Percentiles rank a stretch among this genome's conserved stretches.
phyloP scores from a whole-genome alignment of 2,888 invertebrate genomes.

The Drosophila kanekoi region DNA sequence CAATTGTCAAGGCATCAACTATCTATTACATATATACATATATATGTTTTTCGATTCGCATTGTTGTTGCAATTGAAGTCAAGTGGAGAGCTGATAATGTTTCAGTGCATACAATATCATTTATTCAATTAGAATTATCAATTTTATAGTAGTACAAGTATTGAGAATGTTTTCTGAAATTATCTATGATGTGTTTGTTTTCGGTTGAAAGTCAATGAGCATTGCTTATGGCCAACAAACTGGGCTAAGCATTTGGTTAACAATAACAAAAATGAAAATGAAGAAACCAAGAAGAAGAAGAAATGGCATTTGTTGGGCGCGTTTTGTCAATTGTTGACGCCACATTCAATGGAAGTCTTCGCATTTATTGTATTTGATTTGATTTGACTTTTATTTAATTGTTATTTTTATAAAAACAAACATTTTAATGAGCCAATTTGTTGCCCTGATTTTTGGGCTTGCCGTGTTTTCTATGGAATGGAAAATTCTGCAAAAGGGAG shows the following conservation, averaged over 20 bases:
- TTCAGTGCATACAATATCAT: slow-evolving; percentile 43
- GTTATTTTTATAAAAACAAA: slow-evolving; percentile 30
- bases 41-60: slow-evolving; percentile 9
- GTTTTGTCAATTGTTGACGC: slow-evolving; percentile 53
- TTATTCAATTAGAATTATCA: slow-evolving; percentile 52
- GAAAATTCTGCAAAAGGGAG: slow-evolving; percentile 51
- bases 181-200: slow-evolving; percentile 39
- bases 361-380: slow-evolving; percentile 44
- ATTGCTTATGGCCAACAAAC: slow-evolving; percentile 30
- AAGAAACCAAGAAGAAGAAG: slow-evolving; percentile 19
- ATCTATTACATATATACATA: not conserved
- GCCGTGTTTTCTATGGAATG: slow-evolving; percentile 52
- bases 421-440: slow-evolving; percentile 59
- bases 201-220: slow-evolving; percentile 17
- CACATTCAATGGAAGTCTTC: slow-evolving; percentile 59
- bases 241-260: slow-evolving; percentile 52
- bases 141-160: slow-evolving; percentile 16
- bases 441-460: slow-evolving; percentile 56
- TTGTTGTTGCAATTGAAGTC: slow-evolving; percentile 33
- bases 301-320: slow-evolving; percentile 42
- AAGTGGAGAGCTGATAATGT: slow-evolving; percentile 48
- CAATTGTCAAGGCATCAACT: slow-evolving; percentile 9
- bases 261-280: slow-evolving; percentile 41
- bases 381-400: slow-evolving; percentile 50
- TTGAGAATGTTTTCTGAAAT: slow-evolving; percentile 43